Evolutionary conservation across 2,888 invertebrate genomes (phyloP).

Genomic region (Zygogramma bicolorata): DNA sequence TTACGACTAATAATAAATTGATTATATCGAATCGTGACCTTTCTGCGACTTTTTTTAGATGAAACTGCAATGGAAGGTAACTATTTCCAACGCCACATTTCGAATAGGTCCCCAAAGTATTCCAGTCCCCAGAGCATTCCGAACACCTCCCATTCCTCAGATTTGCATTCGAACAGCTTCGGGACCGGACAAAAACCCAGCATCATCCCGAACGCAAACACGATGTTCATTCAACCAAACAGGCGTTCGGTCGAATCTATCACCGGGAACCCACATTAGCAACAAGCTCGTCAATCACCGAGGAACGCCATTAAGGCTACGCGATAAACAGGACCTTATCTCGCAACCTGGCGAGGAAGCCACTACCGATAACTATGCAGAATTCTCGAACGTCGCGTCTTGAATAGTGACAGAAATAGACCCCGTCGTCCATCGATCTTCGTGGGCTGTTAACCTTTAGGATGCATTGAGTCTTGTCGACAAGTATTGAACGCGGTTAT

Average conservation of each 20-base stretch:
- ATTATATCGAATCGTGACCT: too few relatives aligned
- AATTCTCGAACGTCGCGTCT: constrained; percentile 30
- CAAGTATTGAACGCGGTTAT: not conserved
- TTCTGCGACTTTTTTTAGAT: too few relatives aligned
- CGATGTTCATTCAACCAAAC: not conserved
- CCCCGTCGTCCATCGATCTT: constrained; percentile 21
- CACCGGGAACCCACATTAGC: constrained; percentile 28
- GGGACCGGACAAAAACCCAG: not conserved
- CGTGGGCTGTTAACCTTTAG: constrained; percentile 21
- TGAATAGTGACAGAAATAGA: constrained; percentile 34
- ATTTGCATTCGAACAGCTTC: not conserved
- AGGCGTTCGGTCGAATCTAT: constrained; percentile 11
- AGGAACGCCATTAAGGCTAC: constrained; percentile 31
- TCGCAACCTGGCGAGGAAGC: constrained; percentile 32
- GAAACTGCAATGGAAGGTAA: too few relatives aligned
- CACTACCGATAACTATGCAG: constrained; percentile 39
- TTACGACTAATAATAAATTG: too few relatives aligned
- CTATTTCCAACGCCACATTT: too few relatives aligned
- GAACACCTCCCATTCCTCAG: too few relatives aligned
- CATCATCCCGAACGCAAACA: constrained; percentile 2
- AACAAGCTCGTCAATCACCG: constrained; percentile 37
- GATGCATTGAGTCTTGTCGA: constrained; percentile 12
- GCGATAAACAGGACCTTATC: constrained; percentile 39
- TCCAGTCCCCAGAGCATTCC: not conserved
- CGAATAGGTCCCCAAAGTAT: too few relatives aligned